Evolutionary conservation across 2,113 vertebrate species (phyloP), one percentile per base, ranked within the genome.

Genomic region (Lepisosteus osseus): DNA sequence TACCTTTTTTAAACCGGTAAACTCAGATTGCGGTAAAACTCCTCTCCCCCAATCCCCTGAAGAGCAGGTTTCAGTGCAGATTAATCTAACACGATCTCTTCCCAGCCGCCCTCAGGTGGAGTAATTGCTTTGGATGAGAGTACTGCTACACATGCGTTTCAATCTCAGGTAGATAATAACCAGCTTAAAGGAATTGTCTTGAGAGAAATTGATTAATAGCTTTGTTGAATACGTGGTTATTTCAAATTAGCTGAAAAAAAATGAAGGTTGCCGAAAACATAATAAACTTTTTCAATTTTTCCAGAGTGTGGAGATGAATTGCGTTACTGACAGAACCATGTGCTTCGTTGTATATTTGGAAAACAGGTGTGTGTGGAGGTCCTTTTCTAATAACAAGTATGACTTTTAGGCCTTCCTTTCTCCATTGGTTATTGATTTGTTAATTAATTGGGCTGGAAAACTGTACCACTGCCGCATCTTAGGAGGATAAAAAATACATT

Each of bases 151-250:
- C 63, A 65, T 65, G 63, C 44, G 40, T 65, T 65, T 65, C 63
- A 65, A 65, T 44, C 63, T 65, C 63, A 65, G 63, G 41, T 65
- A 65, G 63, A 44, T 65, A 65, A 65, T 65, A 65, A 65, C 63
- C 63, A 65, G 63, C 42, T 65, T 65, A 65, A 43, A 65, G 8
- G 63, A 65, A 65, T 43, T 65, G 63, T 65, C 42, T 44, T 9
- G 63, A 65, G 42, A 44, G 44, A 65, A 65, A 44, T 44, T 65
- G 63, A 44, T 44, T 65, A 65, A 65, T 44, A 65, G 63, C 15
- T 42, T 43, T 44, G 63, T 65, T 44, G 42, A 65, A 65, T 13
- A 65, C 41, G 14, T 65, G 41, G 63, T 65, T 65, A 41, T 43
- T 65, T 41, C 14, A 65, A 13, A 65, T 65, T 65, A 65, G 42